Conservation (phyloP, 64 coral and sea anemone genomes). For the Porites lutea region DNA sequence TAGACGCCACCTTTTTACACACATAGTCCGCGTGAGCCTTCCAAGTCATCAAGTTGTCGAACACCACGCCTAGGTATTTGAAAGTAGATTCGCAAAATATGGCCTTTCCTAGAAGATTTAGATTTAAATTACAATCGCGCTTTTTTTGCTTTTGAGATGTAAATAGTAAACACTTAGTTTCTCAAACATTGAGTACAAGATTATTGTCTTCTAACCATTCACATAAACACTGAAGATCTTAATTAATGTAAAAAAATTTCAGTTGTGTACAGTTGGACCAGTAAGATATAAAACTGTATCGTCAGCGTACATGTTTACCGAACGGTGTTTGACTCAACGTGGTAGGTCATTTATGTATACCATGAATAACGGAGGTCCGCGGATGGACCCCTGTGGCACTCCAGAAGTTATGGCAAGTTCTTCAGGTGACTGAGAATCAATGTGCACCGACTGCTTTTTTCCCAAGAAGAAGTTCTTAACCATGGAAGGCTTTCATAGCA, state of each 20-base stretch:
- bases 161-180: neutral
- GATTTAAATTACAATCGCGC: neutral
- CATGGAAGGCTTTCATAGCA: slow-evolving; percentile 1
- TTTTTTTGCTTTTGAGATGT: neutral
- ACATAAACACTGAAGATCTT: neutral
- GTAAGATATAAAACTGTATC: neutral
- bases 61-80: too few species aligned
- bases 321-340: slow-evolving; percentile 1
- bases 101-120: neutral
- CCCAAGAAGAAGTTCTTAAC: slow-evolving; percentile 3
- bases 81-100: too few species aligned
- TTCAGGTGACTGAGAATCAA: slow-evolving; percentile 1
- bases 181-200: neutral
- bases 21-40: neutral
- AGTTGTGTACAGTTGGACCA: neutral
- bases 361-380: neutral
- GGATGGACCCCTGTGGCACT: neutral
- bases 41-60: neutral
- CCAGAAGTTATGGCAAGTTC: neutral
- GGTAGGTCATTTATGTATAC: slow-evolving; percentile 13
- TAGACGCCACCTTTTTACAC: neutral
- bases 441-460: neutral
- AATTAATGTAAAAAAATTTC: neutral
- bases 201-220: neutral
- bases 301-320: slow-evolving; percentile 4